phyloP scores from a whole-genome alignment of 2,888 invertebrate species.

The Spicauda simplicius region DNA sequence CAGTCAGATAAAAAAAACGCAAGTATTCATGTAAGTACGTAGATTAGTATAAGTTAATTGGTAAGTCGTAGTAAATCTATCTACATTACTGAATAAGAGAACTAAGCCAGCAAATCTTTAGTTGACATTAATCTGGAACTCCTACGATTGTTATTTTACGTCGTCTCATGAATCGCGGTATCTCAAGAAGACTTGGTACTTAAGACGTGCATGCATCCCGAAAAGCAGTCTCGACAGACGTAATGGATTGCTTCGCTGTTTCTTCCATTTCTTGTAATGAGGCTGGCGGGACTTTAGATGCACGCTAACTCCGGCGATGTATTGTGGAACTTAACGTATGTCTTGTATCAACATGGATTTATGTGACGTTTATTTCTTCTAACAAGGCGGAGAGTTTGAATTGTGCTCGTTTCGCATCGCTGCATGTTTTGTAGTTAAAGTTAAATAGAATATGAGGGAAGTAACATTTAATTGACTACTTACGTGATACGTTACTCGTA shows the following conservation, averaged over 20 bases:
- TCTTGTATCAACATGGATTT: slow-evolving; percentile 19
- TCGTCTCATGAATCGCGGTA: slow-evolving; percentile 14
- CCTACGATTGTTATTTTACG: slow-evolving; percentile 4
- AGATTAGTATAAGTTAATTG: too few relatives aligned
- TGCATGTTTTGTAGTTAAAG: too few relatives aligned
- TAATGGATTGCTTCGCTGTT: slow-evolving; percentile 36
- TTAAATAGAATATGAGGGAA: too few relatives aligned
- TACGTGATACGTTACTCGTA: too few relatives aligned
- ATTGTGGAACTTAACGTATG: slow-evolving; percentile 24
- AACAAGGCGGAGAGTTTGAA: neutral
- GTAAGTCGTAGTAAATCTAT: too few relatives aligned
- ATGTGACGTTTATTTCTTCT: slow-evolving; percentile 32
- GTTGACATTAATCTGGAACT: neutral
- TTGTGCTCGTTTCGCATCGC: too few relatives aligned
- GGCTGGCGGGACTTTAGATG: slow-evolving; percentile 30
- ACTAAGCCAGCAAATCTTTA: neutral
- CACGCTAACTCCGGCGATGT: slow-evolving; percentile 14
- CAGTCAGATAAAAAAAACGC: too few relatives aligned
- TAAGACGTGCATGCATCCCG: slow-evolving; percentile 21
- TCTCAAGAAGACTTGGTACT: slow-evolving; percentile 7
- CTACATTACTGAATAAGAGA: neutral
- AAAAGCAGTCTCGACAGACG: slow-evolving; percentile 17
- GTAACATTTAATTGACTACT: too few relatives aligned
- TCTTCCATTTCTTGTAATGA: slow-evolving; percentile 32
- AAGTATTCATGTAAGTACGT: too few relatives aligned